Percentiles rank a stretch among this genome's conserved stretches.
Evolutionary conservation across 2,888 invertebrate genomes (phyloP).

Genomic region (Isoperla grammatica): DNA sequence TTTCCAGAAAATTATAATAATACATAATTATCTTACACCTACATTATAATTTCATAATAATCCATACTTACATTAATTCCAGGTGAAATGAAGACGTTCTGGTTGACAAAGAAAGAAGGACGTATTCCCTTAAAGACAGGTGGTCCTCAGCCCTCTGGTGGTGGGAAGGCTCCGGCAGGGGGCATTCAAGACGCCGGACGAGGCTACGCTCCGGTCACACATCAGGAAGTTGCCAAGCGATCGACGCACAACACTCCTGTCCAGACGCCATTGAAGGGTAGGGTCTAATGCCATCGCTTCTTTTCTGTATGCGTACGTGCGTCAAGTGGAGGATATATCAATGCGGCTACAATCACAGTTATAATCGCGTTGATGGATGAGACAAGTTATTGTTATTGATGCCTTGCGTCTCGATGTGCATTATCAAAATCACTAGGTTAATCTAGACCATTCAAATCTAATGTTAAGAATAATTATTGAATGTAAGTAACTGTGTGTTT

Average conservation of each 20-base stretch:
- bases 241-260: constrained; percentile 74
- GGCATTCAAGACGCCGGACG: constrained; percentile 63
- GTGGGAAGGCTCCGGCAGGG: constrained; percentile 47
- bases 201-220: constrained; percentile 78
- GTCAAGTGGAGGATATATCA: too few species aligned
- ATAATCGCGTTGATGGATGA: too few species aligned
- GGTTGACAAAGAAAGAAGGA: constrained; percentile 69
- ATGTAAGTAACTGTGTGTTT: too few species aligned
- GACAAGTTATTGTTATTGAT: neutral
- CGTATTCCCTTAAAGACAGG: constrained; percentile 48
- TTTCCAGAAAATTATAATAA: too few species aligned
- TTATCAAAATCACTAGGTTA: too few species aligned
- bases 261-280: constrained; percentile 42
- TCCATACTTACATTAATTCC: too few species aligned
- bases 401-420: neutral
- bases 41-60: too few species aligned
- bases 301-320: too few species aligned
- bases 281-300: neutral
- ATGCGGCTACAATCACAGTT: too few species aligned
- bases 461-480: too few species aligned
- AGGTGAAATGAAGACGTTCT: constrained; percentile 85
- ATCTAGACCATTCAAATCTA: too few species aligned
- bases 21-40: too few species aligned
- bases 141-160: constrained; percentile 40
- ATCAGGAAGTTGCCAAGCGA: constrained; percentile 73